phyloP scores from a whole-genome alignment of 2,113 vertebrate species.

The Hemiprocne comata region DNA sequence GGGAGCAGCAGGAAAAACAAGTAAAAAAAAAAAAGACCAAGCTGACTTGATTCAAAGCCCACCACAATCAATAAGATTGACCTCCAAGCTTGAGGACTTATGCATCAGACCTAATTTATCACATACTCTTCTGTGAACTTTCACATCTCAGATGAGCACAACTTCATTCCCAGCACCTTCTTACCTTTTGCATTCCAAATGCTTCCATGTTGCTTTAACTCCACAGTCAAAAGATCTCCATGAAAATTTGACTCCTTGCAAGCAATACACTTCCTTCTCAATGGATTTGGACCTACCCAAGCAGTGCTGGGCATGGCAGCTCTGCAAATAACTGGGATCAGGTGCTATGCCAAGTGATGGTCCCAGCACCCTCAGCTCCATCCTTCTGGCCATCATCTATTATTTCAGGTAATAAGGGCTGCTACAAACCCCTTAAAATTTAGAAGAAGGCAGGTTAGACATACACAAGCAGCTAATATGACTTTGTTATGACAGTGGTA shows the following conservation, averaged over 20 bases:
- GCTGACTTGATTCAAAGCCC: background rate
- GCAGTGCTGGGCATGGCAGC: background rate
- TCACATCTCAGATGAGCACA: background rate
- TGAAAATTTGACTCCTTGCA: background rate
- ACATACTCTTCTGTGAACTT: background rate
- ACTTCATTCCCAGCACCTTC: background rate
- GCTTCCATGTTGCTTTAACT: background rate
- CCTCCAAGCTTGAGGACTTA: background rate
- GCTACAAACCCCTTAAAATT: background rate
- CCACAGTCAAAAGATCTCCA: background rate
- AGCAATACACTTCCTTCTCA: background rate
- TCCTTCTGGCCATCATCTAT: background rate
- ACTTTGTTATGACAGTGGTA: background rate
- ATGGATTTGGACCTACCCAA: fast-evolving
- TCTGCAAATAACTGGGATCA: background rate
- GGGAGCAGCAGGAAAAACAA: background rate
- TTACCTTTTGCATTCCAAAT: background rate
- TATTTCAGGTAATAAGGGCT: background rate
- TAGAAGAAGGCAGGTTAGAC: background rate
- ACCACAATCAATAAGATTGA: background rate
- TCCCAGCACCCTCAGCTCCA: background rate
- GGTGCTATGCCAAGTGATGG: background rate
- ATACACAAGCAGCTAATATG: background rate
- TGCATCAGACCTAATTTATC: background rate
- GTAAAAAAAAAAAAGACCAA: background rate